Base-by-base conservation (phyloP, 2,113 vertebrate genomes). In the Chamaetylas fuelleborni region DNA sequence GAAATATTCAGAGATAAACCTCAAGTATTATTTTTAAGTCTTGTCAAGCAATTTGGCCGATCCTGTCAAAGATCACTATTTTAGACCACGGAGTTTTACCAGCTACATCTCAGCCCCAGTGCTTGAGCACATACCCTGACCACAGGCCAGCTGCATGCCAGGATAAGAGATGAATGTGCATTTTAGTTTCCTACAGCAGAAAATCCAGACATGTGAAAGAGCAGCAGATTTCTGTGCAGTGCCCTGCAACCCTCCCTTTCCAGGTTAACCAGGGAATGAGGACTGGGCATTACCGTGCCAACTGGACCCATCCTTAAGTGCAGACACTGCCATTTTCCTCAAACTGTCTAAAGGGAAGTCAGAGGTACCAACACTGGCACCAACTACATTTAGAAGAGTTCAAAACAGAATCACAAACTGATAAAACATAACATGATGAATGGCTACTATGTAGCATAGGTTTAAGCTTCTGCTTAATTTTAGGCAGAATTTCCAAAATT, bases 161-260 rank as follows among this genome's bases (percentile, higher is more conserved):
- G 50, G 23, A 34, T 53, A 64, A 29, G 16, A 23, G 8, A 22
- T 8, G 5, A 76, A 43, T 0, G 0, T 3, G 5, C 19, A 19
- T 9, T 62, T 76, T 6, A 24, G 28, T 28, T 58, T 76, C 25
- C 43, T 26, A 53, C 9, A 57, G 45, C 29, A 71, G 43, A 36
- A 93, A 84, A 72, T 17, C 12, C 40, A 83, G 57, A 24, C 23
- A 12, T 6, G 4, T 14, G 12, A 66, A 77, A 77, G 77, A 45
- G 7, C 43, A 67, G 8, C 28, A 88, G 14, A n/a, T 47, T 50
- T 58, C 57, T 42, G 19, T 58, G 34, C 40, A 48, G 6, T 28
- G 53, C 18, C 7, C 29, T 28, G 36, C 19, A 73, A 29, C 36
- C 28, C 33, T 58, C 6, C 23, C 29, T 54, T 40, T 62, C 34